Conservation (phyloP, 2,888 invertebrate species). For the Agrochola litura region DNA sequence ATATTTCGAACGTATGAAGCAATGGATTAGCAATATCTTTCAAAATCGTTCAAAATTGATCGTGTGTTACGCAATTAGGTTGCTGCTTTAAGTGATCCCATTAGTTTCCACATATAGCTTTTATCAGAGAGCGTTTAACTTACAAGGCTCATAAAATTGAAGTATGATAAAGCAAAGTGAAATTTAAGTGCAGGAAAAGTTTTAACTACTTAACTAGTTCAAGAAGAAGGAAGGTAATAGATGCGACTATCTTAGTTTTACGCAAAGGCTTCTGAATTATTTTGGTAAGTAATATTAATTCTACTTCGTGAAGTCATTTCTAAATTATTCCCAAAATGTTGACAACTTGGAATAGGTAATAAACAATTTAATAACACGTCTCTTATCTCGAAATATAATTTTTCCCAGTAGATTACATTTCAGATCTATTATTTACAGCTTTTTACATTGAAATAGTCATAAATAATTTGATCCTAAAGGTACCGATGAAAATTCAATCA, state of each 20-base stretch:
- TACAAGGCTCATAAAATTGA: slow-evolving; percentile 56
- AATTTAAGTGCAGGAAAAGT: slow-evolving; percentile 63
- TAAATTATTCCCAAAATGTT: background rate
- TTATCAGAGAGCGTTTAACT: slow-evolving; percentile 39
- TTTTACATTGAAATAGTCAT: slow-evolving; percentile 10
- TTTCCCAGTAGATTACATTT: background rate
- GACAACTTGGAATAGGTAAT: too few species aligned
- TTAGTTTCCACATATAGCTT: slow-evolving; percentile 23
- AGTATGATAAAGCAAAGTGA: slow-evolving; percentile 63
- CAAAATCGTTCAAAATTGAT: too few species aligned
- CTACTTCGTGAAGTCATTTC: background rate
- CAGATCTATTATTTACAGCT: background rate
- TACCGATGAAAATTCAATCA: slow-evolving; percentile 9
- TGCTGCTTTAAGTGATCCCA: slow-evolving; percentile 22
- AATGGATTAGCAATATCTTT: too few species aligned
- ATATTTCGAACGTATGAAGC: too few species aligned
- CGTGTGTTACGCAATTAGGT: too few species aligned
- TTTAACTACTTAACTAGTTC: slow-evolving; percentile 53
- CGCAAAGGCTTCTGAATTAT: background rate
- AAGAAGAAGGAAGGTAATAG: slow-evolving; percentile 22
- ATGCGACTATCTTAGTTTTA: slow-evolving; percentile 38
- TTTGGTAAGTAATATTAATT: background rate
- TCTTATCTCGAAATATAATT: background rate
- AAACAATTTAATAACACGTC: too few species aligned
- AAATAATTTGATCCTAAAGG: slow-evolving; percentile 6